phyloP scores from a whole-genome alignment of 2,888 invertebrate species.

The Leucozona laternaria region DNA sequence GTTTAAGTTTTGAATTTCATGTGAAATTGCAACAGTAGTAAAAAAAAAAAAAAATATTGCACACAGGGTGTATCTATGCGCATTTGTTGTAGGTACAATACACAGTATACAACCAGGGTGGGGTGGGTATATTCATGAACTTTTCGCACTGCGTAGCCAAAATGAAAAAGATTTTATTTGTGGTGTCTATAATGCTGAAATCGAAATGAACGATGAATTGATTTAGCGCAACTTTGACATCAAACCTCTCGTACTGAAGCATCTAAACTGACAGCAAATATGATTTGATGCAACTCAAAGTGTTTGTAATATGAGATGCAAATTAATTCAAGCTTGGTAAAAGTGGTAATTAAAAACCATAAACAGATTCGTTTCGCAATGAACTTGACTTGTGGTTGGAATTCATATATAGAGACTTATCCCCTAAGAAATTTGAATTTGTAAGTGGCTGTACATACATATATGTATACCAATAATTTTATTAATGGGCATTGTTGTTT shows the following conservation, averaged over 20 bases:
- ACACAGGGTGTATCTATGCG: neutral
- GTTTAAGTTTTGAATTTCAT: conserved; percentile 71
- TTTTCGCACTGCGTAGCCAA: conserved; percentile 17
- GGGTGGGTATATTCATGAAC: neutral
- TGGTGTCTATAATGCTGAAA: conserved; percentile 63
- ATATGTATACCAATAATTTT: neutral
- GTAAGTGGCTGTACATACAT: neutral
- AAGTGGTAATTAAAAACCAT: conserved; percentile 70
- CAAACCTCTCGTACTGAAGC: neutral
- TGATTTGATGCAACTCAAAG: conserved; percentile 60
- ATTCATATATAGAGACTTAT: conserved; percentile 2
- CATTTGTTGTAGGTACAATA: neutral
- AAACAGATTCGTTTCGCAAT: conserved; percentile 71
- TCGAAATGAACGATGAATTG: conserved; percentile 66
- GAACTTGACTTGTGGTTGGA: conserved; percentile 71
- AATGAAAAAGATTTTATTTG: conserved; percentile 56
- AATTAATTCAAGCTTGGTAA: conserved; percentile 57
- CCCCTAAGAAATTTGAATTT: neutral
- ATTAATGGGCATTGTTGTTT: neutral
- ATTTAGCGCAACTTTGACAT: conserved; percentile 47
- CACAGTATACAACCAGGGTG: neutral
- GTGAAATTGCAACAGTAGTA: conserved; percentile 60
- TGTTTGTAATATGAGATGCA: conserved; percentile 54
- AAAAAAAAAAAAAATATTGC: neutral
- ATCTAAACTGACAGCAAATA: conserved; percentile 26